Percentiles rank a stretch among this genome's conserved stretches.
Evolutionary conservation across 2,797 vertebrate genomes (phyloP).

Genomic region (Pelobates cultripes): DNA sequence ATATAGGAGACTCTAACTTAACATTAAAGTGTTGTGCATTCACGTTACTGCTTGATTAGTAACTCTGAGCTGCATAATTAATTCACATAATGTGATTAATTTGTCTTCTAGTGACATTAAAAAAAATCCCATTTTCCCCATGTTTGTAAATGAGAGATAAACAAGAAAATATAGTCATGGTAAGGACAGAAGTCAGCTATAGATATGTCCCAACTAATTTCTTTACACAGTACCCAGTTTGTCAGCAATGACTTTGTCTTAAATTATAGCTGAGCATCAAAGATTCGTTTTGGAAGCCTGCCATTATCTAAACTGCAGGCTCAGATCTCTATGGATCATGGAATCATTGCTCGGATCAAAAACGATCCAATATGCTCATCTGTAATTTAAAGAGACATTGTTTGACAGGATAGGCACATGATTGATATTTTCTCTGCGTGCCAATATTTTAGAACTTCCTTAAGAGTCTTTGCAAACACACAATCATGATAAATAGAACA

Average conservation of each 20-base stretch:
- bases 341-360: background rate
- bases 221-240: background rate
- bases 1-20: background rate
- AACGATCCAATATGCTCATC: background rate
- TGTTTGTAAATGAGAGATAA: slow-evolving; percentile 10
- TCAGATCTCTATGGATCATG: background rate
- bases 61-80: slow-evolving; percentile 28
- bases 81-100: slow-evolving; percentile 31
- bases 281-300: background rate
- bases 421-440: background rate
- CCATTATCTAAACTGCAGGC: background rate
- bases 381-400: background rate
- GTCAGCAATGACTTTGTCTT: background rate
- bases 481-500: too few species aligned
- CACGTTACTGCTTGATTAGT: slow-evolving; percentile 18
- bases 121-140: background rate
- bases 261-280: slow-evolving; percentile 1
- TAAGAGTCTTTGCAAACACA: background rate
- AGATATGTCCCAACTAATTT: background rate
- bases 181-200: slow-evolving; percentile 1
- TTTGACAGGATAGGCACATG: background rate
- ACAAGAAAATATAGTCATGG: background rate
- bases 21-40: slow-evolving; percentile 1
- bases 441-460: background rate
- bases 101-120: slow-evolving; percentile 26